Evolutionary conservation across 2,888 invertebrate genomes (phyloP), one percentile per base, ranked within the genome.

Genomic region (Bellardia bayeri): DNA sequence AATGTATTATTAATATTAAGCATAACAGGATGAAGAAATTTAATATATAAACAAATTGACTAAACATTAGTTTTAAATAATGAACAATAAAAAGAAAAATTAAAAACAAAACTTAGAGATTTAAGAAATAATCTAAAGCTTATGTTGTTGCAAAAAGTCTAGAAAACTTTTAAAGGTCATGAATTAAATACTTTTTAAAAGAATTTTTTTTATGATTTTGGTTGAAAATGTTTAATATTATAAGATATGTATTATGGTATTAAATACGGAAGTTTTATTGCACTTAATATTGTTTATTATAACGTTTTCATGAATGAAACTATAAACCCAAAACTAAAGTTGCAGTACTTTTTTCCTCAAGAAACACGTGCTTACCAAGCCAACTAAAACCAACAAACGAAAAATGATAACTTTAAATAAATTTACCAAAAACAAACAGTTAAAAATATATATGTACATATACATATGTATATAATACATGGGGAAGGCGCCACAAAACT

Each of bases 401-500:
- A 11, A 51, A 6, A 2, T 11, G 11, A 45, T 8, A 45, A 45
- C 45, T 45, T 51, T n/a, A 51, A 51, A 51, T 51, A 51, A 30
- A 68, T 30, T 54, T 8, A 71, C 13, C n/a, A 30, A 64, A 45
- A 74, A 9, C 11, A 54, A 58, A 42, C 4, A 63, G 51, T 56
- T 64, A 58, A 45, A 58, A 37, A 63, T 33, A 13, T 40, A 37
- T 14, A 66, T n/a, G n/a, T n/a, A n/a, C n/a, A n/a, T n/a, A n/a
- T n/a, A n/a, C n/a, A n/a, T 37, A 56, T 71, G 23, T 54, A 33
- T 14, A 37, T 37, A 16, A n/a, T 13, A 30, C 23, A 68, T 14
- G 14, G 61, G 72, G 74, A 86, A 86, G 86, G 82, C 86, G 82
- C 78, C 86, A 79, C 49, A 79, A 16, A 69, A 63, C 14, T 83